Evolutionary conservation across 2,888 invertebrate species (phyloP), one percentile per base, ranked within the genome.

Genomic region (Spodoptera littoralis): DNA sequence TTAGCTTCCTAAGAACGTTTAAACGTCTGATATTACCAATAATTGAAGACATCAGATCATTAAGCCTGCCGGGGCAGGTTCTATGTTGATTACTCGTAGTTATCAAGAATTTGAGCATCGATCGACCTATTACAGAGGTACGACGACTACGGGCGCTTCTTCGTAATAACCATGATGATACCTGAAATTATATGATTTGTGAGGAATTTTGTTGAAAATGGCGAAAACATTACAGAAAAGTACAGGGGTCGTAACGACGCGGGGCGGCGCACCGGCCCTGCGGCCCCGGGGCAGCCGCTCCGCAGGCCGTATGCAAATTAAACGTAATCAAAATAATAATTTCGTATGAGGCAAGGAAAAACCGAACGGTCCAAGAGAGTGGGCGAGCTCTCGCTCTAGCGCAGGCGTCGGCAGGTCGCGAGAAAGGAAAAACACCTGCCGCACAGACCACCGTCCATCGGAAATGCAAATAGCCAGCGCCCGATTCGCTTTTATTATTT

Each of bases 221-320:
- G 94, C 94, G 94, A 94, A 94, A 94, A 94, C 92, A 94, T 94
- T 94, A 93, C 92, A 92, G 92, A 92, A 94, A 94, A 94, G 91
- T 93, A 93, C 92, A 90, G 93, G 94, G 93, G 92, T 92, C 86
- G 91, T 89, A 88, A 90, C 88, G 88, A 88, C 87, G 90, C 81
- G 76, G 87, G 84, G 84, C 89, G 89, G 89, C 85, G 86, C 82
- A 65, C 69, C 75, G 72, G 88, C 90, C 92, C 84, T 68, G 86
- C 75, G 71, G 87, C 90, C 92, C 83, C 71, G 84, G 79, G 91
- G 92, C 90, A 82, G 80, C 78, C 81, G 82, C 82, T 85, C 85
- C 88, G 82, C 87, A 87, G 88, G 86, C 88, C 88, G 88, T 94
- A 94, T 94, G 94, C 94, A 94, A 94, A 94, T 94, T 94, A 93